phyloP scores from a whole-genome alignment of 2,797 vertebrate genomes.

The Heterohyrax brucei region DNA sequence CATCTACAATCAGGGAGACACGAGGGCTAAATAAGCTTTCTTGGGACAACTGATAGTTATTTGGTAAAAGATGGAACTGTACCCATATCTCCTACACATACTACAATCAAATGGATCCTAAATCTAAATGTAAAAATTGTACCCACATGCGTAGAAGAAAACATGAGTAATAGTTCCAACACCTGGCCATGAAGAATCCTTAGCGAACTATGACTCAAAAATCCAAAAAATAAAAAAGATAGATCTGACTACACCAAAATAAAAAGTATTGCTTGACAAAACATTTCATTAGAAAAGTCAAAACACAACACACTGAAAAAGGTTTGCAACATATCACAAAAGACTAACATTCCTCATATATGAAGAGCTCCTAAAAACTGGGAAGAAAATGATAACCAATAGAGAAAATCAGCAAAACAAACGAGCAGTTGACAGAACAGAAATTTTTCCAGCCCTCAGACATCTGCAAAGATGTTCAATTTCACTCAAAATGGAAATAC shows the following conservation, averaged over 20 bases:
- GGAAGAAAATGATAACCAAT: background rate
- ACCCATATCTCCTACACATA: background rate
- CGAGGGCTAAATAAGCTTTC: background rate
- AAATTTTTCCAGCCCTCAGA: background rate
- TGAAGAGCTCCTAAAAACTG: background rate
- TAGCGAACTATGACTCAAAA: background rate
- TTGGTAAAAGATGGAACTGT: conserved; percentile 13
- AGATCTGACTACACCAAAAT: conserved; percentile 11
- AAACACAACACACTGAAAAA: conserved; percentile 21
- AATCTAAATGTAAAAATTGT: background rate
- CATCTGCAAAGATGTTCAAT: background rate
- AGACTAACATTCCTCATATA: background rate
- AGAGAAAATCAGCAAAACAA: background rate
- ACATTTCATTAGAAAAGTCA: conserved; percentile 8
- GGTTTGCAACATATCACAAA: background rate
- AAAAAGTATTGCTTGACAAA: background rate
- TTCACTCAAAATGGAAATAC: conserved; percentile 7
- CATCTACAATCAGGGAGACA: background rate
- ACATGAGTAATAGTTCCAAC: background rate
- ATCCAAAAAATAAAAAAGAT: background rate
- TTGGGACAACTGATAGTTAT: background rate
- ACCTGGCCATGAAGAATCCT: background rate
- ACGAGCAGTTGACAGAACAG: background rate
- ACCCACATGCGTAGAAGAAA: background rate
- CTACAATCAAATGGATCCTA: background rate